Evolutionary conservation across 2,888 invertebrate species (phyloP).

Genomic region (Andricus quercusramuli): DNA sequence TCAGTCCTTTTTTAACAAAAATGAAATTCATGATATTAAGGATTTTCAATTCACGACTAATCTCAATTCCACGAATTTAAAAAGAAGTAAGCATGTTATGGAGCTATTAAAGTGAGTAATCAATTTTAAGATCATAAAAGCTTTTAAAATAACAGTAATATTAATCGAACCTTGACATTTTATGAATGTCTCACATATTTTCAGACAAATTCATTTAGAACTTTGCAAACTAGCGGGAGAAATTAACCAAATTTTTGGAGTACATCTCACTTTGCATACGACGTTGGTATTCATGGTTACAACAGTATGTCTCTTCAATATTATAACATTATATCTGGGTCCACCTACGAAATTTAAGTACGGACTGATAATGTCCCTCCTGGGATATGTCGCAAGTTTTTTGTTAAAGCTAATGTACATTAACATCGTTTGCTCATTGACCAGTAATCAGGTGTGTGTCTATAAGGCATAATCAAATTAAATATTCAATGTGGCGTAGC

Average conservation of each 20-base stretch:
- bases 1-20: background rate
- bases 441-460: background rate
- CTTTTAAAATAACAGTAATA: background rate
- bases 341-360: background rate
- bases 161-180: background rate
- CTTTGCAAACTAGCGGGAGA: constrained; percentile 53
- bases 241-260: constrained; percentile 48
- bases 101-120: background rate
- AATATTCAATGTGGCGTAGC: no score
- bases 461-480: background rate
- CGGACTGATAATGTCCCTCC: accelerated
- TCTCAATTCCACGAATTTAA: background rate
- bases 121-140: background rate
- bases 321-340: background rate
- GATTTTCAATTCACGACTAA: background rate
- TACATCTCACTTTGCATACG: constrained; percentile 51
- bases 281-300: constrained; percentile 46
- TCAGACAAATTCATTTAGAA: constrained; percentile 61
- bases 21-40: background rate
- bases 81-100: background rate
- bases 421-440: background rate
- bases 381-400: background rate
- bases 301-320: constrained; percentile 44
- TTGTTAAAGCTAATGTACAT: background rate
- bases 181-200: background rate